Evolutionary conservation across 2,797 vertebrate species (phyloP).

Genomic region (Sebastes matsubarae): DNA sequence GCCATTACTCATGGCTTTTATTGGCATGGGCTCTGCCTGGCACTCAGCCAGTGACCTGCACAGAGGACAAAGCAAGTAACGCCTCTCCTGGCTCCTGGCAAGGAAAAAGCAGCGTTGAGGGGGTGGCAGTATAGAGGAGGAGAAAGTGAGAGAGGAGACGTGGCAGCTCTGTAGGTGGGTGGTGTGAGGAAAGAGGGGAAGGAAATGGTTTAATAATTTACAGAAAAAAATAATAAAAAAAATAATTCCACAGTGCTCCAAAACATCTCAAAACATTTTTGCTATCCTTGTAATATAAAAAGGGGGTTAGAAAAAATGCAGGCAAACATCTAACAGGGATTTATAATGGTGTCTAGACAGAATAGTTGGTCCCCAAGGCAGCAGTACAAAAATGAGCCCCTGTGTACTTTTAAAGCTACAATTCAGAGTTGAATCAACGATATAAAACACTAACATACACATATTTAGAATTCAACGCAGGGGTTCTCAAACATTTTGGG

Average conservation of each 20-base stretch:
- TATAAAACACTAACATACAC: not conserved
- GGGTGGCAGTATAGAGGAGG: constrained; percentile 48
- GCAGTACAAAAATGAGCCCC: not conserved
- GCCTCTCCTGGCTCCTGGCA: constrained; percentile 75
- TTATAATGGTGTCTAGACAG: constrained; percentile 55
- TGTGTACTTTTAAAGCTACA: constrained; percentile 3
- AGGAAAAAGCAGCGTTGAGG: constrained; percentile 47
- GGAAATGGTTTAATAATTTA: constrained; percentile 63
- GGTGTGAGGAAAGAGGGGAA: constrained; percentile 45
- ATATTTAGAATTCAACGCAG: not conserved
- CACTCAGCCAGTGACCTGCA: constrained; percentile 74
- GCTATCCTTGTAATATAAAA: constrained; percentile 13
- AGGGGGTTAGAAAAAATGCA: constrained; percentile 7
- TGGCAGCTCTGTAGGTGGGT: constrained; percentile 54
- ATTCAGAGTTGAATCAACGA: not conserved
- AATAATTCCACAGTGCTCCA: not conserved
- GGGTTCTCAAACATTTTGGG: too few relatives aligned
- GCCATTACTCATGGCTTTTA: constrained; percentile 80
- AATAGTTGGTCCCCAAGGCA: constrained; percentile 22
- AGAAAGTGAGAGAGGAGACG: constrained; percentile 51
- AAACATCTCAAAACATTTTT: constrained; percentile 34
- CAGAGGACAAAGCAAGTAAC: constrained; percentile 79
- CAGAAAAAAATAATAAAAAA: not conserved
- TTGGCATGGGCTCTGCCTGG: constrained; percentile 77
- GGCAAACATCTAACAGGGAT: constrained; percentile 34